Conservation (phyloP, 2,888 invertebrate genomes). For the Schrankia costaestrigalis region DNA sequence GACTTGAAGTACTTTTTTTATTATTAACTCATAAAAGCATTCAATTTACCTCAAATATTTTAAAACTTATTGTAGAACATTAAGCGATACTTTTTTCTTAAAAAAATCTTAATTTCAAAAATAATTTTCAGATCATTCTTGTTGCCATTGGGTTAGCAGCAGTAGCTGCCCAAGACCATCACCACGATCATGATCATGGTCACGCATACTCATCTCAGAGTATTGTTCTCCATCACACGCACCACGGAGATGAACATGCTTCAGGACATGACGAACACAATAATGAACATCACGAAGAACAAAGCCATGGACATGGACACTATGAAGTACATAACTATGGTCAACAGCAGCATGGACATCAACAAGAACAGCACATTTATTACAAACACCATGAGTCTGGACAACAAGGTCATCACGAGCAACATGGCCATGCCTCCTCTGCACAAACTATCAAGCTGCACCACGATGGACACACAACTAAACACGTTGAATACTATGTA, state of each 20-base stretch:
- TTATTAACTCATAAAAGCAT: no score
- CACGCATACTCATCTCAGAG: slow-evolving; percentile 11
- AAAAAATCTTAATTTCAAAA: no score
- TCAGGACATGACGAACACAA: slow-evolving; percentile 5
- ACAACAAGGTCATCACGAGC: slow-evolving; percentile 6
- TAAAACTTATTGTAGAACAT: no score
- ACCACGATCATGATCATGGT: slow-evolving; percentile 14
- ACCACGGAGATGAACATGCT: slow-evolving; percentile 13
- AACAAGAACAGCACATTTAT: background rate
- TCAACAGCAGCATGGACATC: background rate
- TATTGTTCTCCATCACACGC: slow-evolving; percentile 14
- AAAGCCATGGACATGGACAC: slow-evolving; percentile 1
- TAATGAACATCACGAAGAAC: slow-evolving; percentile 1
- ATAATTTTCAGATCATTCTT: background rate
- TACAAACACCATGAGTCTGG: background rate
- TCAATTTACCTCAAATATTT: no score
- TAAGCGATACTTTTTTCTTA: no score
- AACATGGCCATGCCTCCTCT: slow-evolving; percentile 36
- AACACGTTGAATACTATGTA: slow-evolving; percentile 38
- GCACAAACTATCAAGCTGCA: slow-evolving; percentile 47
- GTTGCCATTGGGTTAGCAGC: background rate
- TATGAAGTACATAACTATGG: background rate
- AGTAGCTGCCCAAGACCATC: background rate
- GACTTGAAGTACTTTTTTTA: no score
- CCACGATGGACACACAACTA: slow-evolving; percentile 31